Evolutionary conservation across 2,113 vertebrate genomes (phyloP).

Genomic region (Oryzias celebensis): DNA sequence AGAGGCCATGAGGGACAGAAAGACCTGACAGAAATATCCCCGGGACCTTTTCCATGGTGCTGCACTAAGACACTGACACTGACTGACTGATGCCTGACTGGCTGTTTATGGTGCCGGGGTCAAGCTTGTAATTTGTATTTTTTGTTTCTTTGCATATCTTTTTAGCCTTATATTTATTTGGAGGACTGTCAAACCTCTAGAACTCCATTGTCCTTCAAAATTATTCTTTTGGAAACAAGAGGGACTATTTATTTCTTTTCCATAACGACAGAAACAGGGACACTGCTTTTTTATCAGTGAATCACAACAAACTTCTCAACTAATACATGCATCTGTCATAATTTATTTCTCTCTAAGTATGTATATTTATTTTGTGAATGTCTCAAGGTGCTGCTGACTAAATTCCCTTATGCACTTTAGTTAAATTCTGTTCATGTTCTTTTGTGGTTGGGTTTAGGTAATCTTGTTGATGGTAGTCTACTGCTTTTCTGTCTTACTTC

Average conservation of each 20-base stretch:
- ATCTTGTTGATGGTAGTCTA: slow-evolving; percentile 39
- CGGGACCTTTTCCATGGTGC: slow-evolving; percentile 18
- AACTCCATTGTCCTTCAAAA: slow-evolving; percentile 31
- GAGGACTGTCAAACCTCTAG: slow-evolving; percentile 32
- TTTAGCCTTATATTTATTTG: slow-evolving; percentile 63
- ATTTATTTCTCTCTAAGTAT: slow-evolving; percentile 91
- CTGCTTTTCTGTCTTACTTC: slow-evolving; percentile 40
- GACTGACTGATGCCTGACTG: slow-evolving; percentile 43
- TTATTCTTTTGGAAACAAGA: neutral
- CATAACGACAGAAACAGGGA: slow-evolving; percentile 19
- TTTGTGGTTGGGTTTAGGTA: slow-evolving; percentile 57
- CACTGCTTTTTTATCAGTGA: slow-evolving; percentile 26
- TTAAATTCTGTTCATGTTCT: slow-evolving; percentile 64
- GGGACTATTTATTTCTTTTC: slow-evolving; percentile 53
- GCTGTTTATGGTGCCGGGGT: slow-evolving; percentile 26
- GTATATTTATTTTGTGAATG: slow-evolving; percentile 97
- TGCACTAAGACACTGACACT: slow-evolving; percentile 56
- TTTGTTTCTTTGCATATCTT: slow-evolving; percentile 27
- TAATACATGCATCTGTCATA: slow-evolving; percentile 55
- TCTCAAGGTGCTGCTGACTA: slow-evolving; percentile 95
- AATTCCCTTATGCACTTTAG: slow-evolving; percentile 93
- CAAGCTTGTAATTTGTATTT: slow-evolving; percentile 53
- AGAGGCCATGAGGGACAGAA: slow-evolving; percentile 27
- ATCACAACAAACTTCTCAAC: slow-evolving; percentile 38
- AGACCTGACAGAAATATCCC: slow-evolving; percentile 19